Evolutionary conservation across 1,140 invertebrate species (phyloP), one percentile per base, ranked within the genome.

Genomic region (Meloidogyne floridensis): DNA sequence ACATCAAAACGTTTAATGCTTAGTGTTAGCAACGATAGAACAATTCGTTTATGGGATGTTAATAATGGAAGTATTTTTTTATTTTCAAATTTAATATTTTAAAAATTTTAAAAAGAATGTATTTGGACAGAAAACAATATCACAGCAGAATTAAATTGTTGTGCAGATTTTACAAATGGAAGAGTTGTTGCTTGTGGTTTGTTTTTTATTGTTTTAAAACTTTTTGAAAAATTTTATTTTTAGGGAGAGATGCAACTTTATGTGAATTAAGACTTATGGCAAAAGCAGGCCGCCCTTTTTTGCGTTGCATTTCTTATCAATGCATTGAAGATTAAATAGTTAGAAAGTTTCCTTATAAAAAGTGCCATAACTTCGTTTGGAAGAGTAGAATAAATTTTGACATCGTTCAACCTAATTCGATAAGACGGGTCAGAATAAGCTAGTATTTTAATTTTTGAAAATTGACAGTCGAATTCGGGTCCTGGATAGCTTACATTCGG

Each of bases 111-210:
- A 84, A 81, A 18, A 85, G 84, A 32, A 15, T 85, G 84, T 54
- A 54, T 85, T 73, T 85, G 84, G 84, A 84, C 75, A 18, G 84
- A 85, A 51, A 85, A 20, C 6, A 42, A 8, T 65, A 5, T 84
- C 15, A 84, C 86, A 18, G 53, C 85, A 43, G 85, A 83, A 53
- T 72, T 85, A 43, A 83, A 80, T 54, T 72, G 53, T 15, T 85
- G 84, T 59, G 85, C 87, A 56, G 84, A 72, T 7, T 85, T 86
- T 73, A 53, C 86, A 70, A 84, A 85, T 75, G 84, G 84, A 78
- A 85, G 70, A 84, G 83, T n/a, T 75, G 6, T 59, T 15, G 47
- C 9, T 75, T 18, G 20, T 18, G n/a, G 47, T 83, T 53, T 82
- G 8, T 11, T n/a, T 82, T 81, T 6, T 9, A 13, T 59, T 84